Evolutionary conservation across 1,140 invertebrate genomes (phyloP).

Genomic region (Gryon sp.): DNA sequence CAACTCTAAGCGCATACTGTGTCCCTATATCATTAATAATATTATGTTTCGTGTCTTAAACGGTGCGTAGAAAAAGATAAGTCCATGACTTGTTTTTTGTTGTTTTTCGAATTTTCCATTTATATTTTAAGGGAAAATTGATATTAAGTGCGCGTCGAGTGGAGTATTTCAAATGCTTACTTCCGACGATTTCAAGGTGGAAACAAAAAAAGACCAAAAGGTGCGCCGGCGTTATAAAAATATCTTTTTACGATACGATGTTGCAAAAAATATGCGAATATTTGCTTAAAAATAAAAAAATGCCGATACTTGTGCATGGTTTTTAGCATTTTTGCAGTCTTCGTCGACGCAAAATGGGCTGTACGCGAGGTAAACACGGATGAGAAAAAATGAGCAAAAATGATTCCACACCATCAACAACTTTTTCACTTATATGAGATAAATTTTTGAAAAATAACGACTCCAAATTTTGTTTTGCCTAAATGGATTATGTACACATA

Average conservation of each 20-base stretch:
- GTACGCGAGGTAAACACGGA: no score
- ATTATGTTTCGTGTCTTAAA: slow-evolving; percentile 21
- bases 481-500: no score
- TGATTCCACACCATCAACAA: no score
- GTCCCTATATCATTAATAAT: slow-evolving; percentile 23
- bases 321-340: slow-evolving; percentile 1
- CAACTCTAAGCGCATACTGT: not conserved
- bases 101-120: no score
- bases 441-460: no score
- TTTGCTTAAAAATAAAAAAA: slow-evolving; percentile 4
- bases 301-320: not conserved
- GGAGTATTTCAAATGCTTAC: slow-evolving; percentile 26
- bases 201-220: not conserved
- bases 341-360: no score
- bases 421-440: no score
- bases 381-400: no score
- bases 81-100: no score
- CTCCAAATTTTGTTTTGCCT: no score
- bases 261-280: not conserved
- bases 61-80: slow-evolving; percentile 17
- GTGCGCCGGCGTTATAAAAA: not conserved
- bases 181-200: not conserved
- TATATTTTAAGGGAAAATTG: slow-evolving; percentile 22
- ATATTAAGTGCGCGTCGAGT: not conserved
- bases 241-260: not conserved